phyloP scores from a whole-genome alignment of 2,888 invertebrate species.

The Lydus trimaculatus region DNA sequence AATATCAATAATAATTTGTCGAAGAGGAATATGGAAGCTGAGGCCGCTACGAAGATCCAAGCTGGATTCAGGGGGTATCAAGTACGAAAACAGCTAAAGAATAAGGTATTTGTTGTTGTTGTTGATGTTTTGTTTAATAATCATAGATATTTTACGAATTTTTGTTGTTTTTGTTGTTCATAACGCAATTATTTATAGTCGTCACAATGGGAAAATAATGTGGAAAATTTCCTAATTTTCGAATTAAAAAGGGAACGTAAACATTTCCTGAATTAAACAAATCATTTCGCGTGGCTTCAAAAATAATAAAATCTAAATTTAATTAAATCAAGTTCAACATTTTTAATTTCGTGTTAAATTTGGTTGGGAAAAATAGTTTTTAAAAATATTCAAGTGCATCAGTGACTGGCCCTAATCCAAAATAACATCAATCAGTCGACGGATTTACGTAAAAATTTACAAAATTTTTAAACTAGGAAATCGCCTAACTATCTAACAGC shows the following conservation, averaged over 20 bases:
- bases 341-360: background rate
- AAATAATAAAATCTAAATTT: background rate
- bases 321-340: background rate
- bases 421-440: conserved; percentile 7
- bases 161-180: too few species aligned
- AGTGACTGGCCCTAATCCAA: conserved; percentile 11
- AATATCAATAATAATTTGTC: conserved; percentile 36
- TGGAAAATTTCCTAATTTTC: background rate
- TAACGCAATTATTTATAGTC: background rate
- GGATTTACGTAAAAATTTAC: background rate
- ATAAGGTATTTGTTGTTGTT: conserved; percentile 49
- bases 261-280: background rate
- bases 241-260: background rate
- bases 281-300: too few species aligned
- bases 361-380: background rate
- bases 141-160: too few species aligned
- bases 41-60: conserved; percentile 73
- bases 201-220: background rate
- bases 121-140: too few species aligned
- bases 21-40: conserved; percentile 51
- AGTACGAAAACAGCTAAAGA: conserved; percentile 61
- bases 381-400: conserved; percentile 9
- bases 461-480: background rate
- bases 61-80: conserved; percentile 74
- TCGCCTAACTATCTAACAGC: background rate